These are phyloP conservation scores for Taenaris catops DNA, from an alignment of 2,888 invertebrate genomes.

Conservation along the genomic window DNA sequence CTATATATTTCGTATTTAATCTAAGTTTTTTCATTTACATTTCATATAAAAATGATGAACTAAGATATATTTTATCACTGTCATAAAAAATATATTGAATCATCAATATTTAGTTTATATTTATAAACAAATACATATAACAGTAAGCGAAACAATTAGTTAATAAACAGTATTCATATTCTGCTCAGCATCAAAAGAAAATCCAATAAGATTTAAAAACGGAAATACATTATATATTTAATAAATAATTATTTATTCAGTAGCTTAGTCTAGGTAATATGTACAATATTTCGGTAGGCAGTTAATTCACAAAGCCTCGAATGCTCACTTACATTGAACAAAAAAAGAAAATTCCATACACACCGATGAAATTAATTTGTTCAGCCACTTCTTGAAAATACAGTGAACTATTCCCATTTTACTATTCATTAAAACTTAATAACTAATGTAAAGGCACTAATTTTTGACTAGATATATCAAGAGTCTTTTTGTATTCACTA, in stretches of 20 bases:
- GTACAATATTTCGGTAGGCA: slow-evolving; percentile 46
- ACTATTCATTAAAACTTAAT: slow-evolving; percentile 12
- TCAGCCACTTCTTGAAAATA: slow-evolving; percentile 14
- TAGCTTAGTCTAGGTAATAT: slow-evolving; percentile 40
- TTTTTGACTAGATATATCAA: slow-evolving; percentile 71
- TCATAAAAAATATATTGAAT: too few species aligned
- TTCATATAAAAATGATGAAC: too few species aligned
- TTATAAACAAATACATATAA: too few species aligned
- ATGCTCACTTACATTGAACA: slow-evolving; percentile 27
- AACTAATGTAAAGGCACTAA: slow-evolving; percentile 58
- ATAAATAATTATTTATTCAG: slow-evolving; percentile 63
- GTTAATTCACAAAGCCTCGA: slow-evolving; percentile 25
- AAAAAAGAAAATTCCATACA: slow-evolving; percentile 35
- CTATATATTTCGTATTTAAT: too few species aligned
- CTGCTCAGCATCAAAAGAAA: not conserved
- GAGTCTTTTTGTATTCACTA: slow-evolving; percentile 70
- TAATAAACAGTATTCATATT: too few species aligned
- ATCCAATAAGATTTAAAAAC: slow-evolving; percentile 8
- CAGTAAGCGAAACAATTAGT: too few species aligned
- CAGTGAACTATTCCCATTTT: slow-evolving; percentile 33
- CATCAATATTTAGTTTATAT: too few species aligned
- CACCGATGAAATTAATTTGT: slow-evolving; percentile 13
- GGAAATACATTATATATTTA: slow-evolving; percentile 34
- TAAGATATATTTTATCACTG: too few species aligned
- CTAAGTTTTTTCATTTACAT: too few species aligned